These are phyloP conservation scores for Okamejei kenojei DNA, from an alignment of 2,797 vertebrate species.

Conservation along the genomic window DNA sequence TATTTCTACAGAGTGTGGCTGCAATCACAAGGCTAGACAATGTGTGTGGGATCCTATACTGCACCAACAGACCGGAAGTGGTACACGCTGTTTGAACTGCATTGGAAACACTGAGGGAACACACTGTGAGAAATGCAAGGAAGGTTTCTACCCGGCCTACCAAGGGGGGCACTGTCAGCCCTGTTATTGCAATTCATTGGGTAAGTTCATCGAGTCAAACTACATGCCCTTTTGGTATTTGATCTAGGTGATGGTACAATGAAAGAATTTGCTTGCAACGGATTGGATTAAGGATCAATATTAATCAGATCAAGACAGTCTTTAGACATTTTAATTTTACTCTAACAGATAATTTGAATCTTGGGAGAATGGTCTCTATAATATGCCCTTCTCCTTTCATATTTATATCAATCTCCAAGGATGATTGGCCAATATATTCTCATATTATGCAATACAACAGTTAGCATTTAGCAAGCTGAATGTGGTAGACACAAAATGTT, in stretches of 20 bases:
- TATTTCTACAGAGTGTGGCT: constrained; percentile 57
- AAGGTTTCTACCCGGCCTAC: constrained; percentile 63
- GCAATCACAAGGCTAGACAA: constrained; percentile 68
- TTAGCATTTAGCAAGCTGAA: background rate
- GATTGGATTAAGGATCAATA: background rate
- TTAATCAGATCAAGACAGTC: background rate
- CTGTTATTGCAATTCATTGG: constrained; percentile 69
- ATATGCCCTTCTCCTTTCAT: background rate
- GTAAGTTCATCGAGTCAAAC: constrained; percentile 50
- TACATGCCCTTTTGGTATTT: background rate
- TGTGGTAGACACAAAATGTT: too few species aligned
- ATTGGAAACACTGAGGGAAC: constrained; percentile 67
- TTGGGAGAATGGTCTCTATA: background rate
- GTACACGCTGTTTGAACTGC: constrained; percentile 74
- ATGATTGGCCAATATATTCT: background rate
- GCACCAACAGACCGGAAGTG: constrained; percentile 53
- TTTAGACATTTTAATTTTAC: background rate
- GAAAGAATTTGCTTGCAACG: background rate
- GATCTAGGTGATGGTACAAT: background rate
- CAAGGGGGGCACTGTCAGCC: constrained; percentile 59
- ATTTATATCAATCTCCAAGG: constrained; percentile 4
- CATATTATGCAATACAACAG: background rate
- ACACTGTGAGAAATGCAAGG: constrained; percentile 74
- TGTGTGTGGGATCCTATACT: constrained; percentile 65
- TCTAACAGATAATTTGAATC: background rate